These are phyloP conservation scores for Bradysia coprophila DNA, from an alignment of 1,140 invertebrate genomes.

Conservation along the genomic window DNA sequence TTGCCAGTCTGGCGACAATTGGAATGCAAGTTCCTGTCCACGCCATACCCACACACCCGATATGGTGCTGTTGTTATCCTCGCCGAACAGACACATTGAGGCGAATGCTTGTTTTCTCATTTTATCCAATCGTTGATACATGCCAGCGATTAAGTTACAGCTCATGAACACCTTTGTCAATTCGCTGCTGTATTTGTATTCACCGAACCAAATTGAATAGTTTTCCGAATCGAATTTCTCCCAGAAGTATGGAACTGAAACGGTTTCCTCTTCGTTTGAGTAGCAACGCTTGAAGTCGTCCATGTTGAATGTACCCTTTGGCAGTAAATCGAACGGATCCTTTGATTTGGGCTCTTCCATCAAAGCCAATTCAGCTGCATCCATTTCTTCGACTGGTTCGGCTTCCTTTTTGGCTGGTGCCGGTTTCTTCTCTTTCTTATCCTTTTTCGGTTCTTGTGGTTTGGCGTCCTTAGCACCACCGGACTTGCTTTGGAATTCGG, in stretches of 20 bases:
- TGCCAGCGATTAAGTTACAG: constrained; percentile 83
- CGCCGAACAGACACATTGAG: constrained; percentile 83
- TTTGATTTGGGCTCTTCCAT: constrained; percentile 66
- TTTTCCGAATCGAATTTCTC: constrained; percentile 92
- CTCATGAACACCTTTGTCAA: constrained; percentile 89
- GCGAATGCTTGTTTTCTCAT: constrained; percentile 93
- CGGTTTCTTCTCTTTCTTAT: constrained; percentile 37
- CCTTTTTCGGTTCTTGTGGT: constrained; percentile 19
- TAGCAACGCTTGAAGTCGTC: constrained; percentile 96
- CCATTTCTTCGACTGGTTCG: constrained; percentile 37
- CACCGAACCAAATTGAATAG: constrained; percentile 94
- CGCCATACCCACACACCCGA: constrained; percentile 95
- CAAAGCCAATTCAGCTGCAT: constrained; percentile 46
- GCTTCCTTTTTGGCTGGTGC: constrained; percentile 29
- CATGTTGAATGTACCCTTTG: constrained; percentile 81
- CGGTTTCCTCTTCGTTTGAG: constrained; percentile 87
- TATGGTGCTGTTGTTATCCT: constrained; percentile 82
- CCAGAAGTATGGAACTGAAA: constrained; percentile 96
- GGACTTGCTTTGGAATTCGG: constrained; percentile 19
- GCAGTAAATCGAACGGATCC: constrained; percentile 82
- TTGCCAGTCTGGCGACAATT: constrained; percentile 78
- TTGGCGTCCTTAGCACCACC: constrained; percentile 7
- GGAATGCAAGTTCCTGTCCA: constrained; percentile 85
- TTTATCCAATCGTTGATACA: constrained; percentile 97
- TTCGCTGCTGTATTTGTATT: constrained; percentile 94